phyloP scores from a whole-genome alignment of 2,888 invertebrate genomes.

The Chesias legatella region DNA sequence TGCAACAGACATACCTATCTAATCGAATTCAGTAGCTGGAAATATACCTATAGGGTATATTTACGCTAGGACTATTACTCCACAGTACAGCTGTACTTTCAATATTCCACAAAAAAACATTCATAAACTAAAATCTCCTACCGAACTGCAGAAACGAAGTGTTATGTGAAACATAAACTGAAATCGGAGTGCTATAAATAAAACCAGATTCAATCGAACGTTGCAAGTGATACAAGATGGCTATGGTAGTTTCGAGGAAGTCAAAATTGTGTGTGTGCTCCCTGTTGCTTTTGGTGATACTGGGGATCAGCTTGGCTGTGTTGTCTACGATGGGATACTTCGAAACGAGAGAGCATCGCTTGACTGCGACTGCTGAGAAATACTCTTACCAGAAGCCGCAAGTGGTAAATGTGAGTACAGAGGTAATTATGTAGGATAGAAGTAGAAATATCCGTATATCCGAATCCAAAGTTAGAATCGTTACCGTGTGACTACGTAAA shows the following conservation, averaged over 20 bases:
- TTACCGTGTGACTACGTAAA: no score
- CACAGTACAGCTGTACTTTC: no score
- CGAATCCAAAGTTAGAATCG: no score
- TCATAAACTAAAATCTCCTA: no score
- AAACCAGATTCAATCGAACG: slow-evolving; percentile 13
- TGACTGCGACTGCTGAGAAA: slow-evolving; percentile 53
- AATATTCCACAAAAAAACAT: no score
- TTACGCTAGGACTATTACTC: no score
- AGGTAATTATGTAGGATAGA: no score
- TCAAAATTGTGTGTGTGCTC: slow-evolving; percentile 59
- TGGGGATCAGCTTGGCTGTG: slow-evolving; percentile 58
- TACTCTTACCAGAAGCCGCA: slow-evolving; percentile 47
- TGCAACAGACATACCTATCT: no score
- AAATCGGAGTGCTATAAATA: slow-evolving; percentile 19
- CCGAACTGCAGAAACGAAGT: neutral
- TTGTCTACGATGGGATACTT: slow-evolving; percentile 50
- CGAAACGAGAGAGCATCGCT: slow-evolving; percentile 37
- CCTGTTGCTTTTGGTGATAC: slow-evolving; percentile 46
- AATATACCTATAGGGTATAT: no score
- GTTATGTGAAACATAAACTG: slow-evolving; percentile 8
- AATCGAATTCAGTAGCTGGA: no score
- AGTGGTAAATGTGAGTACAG: slow-evolving; percentile 43
- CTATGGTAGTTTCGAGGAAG: slow-evolving; percentile 64
- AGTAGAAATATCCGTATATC: no score
- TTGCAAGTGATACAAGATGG: slow-evolving; percentile 47